Conservation (phyloP, 2,888 invertebrate species). For the Myopa testacea region DNA sequence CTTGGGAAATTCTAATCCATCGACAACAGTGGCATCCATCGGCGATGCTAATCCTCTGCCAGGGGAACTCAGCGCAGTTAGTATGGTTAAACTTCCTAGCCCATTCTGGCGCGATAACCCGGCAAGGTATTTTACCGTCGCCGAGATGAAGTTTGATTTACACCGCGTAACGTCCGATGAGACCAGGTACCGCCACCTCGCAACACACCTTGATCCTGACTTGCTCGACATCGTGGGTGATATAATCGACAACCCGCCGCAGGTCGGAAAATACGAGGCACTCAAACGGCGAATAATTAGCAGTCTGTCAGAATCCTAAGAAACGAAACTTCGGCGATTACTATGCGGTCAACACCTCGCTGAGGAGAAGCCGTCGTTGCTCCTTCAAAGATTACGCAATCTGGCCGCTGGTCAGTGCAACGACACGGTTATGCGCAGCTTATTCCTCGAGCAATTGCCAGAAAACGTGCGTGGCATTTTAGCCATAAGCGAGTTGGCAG, state of each 20-base stretch:
- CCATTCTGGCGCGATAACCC: conserved; percentile 32
- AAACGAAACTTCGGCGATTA: conserved; percentile 3
- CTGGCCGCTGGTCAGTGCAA: conserved; percentile 28
- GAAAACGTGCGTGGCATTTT: conserved; percentile 34
- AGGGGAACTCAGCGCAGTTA: not conserved
- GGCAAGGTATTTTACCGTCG: conserved; percentile 13
- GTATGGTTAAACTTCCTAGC: conserved; percentile 16
- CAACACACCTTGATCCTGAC: conserved; percentile 19
- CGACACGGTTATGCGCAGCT: conserved; percentile 27
- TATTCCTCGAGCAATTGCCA: conserved; percentile 39
- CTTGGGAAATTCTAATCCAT: not conserved
- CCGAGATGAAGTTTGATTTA: conserved; percentile 17
- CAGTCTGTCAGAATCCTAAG: conserved; percentile 34
- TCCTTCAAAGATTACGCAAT: conserved; percentile 37
- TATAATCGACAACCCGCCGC: conserved; percentile 32
- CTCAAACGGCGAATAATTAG: conserved; percentile 34
- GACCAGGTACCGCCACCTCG: conserved; percentile 20
- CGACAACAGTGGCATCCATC: not conserved
- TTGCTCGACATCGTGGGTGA: conserved; percentile 27
- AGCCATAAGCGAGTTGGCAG: not conserved
- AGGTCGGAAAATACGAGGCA: conserved; percentile 28
- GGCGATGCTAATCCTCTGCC: not conserved
- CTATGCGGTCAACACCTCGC: not conserved
- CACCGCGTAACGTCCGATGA: conserved; percentile 17
- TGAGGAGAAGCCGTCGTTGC: conserved; percentile 11